Base-by-base conservation (phyloP, 2,113 vertebrate species). In the Gopherus flavomarginatus region DNA sequence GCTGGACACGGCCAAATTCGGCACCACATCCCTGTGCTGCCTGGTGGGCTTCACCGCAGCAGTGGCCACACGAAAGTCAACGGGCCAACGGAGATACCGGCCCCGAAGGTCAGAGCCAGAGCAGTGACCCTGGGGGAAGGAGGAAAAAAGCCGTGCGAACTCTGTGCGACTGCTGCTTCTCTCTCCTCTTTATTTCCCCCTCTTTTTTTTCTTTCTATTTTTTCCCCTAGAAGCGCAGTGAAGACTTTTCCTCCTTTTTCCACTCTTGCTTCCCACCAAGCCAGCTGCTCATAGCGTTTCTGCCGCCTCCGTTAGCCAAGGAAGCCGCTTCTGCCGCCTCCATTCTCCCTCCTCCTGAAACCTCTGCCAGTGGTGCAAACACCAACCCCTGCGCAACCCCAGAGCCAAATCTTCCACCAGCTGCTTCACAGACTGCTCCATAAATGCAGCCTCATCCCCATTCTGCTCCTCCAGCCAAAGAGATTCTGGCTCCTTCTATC, bases 101-200 rank as follows among this genome's bases (percentile, higher is more conserved):
- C 98, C 99, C 97, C 99, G 99, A 99, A 99, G 99, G 99, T 99
- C 99, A 99, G 99, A 99, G 98, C 98, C 98, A 97, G 98, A 98
- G 97, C 98, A 98, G 97, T 99, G 98, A 99, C 97, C 88, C 98
- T 98, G 98, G 97, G 98, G 97, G 98, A 94, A 93, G 97, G 96
- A 97, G 95, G 80, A 95, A 87, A 94, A 87, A 86, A 86, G 84
- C 96, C 90, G 85, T 95, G 77, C 89, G 89, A 96, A 93, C 91
- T 90, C 83, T 92, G 50, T 96, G 49, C 1, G 21, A 94, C 91
- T 96, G 95, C 86, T 94, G 81, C 96, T 93, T 95, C 93, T 96
- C 81, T 94, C 86, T 96, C 93, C 91, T 93, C 90, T 81, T 83
- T 89, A 93, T 96, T 19, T 90, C 87, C 89, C 77, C 89, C 62